A percentile compares a stretch with the other conserved stretches of the same genome.
Conservation (phyloP, 2,113 vertebrate species). For the Climacteris rufus region DNA sequence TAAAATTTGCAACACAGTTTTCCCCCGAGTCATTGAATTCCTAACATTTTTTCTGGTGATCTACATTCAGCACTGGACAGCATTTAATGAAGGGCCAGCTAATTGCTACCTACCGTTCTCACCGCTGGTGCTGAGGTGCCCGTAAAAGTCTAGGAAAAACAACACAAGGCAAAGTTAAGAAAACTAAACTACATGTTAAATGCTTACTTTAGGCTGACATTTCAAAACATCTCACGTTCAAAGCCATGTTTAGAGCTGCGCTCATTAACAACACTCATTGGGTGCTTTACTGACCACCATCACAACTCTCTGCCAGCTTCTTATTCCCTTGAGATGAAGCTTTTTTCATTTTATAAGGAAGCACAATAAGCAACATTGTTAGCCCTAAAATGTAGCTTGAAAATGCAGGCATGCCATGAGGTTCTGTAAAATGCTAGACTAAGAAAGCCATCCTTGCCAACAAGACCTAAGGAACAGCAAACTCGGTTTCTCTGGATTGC, state of each 20-base stretch:
- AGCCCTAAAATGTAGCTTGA: background rate
- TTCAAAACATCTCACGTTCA: background rate
- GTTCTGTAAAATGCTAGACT: background rate
- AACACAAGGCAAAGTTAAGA: constrained; percentile 49
- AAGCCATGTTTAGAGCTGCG: background rate
- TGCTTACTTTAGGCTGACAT: background rate
- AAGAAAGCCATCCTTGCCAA: background rate
- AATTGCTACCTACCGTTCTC: constrained; percentile 63
- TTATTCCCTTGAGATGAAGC: background rate
- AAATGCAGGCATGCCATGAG: fast-evolving
- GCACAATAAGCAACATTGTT: fast-evolving
- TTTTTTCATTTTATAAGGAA: background rate
- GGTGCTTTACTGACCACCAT: background rate
- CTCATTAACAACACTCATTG: background rate
- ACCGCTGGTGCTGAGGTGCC: constrained; percentile 23
- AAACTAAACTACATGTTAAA: background rate
- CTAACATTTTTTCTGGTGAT: constrained; percentile 21
- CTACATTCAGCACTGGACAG: constrained; percentile 33
- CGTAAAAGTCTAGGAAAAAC: constrained; percentile 59
- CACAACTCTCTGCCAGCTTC: background rate
- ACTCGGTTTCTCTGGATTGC: fast-evolving
- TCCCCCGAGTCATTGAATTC: constrained; percentile 13
- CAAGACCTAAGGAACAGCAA: background rate
- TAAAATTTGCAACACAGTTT: background rate
- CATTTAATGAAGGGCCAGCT: constrained; percentile 25